These are phyloP conservation scores for Villa cingulata DNA, from an alignment of 2,888 invertebrate species.

Conservation along the genomic window DNA sequence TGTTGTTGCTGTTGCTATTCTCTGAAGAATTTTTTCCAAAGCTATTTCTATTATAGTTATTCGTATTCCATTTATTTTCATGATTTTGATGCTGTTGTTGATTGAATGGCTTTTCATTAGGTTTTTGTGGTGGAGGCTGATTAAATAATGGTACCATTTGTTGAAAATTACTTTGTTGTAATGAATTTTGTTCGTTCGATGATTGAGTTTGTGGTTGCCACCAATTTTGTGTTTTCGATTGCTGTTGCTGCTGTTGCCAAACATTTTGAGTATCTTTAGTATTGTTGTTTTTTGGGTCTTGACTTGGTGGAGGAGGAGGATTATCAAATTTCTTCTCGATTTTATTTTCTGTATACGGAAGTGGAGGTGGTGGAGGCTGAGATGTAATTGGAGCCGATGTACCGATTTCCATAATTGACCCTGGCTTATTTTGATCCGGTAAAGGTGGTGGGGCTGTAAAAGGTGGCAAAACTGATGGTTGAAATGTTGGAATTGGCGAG, in stretches of 20 bases:
- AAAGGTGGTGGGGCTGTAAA: background rate
- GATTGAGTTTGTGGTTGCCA: constrained; percentile 3
- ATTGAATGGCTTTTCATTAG: constrained; percentile 2
- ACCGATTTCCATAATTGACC: background rate
- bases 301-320: too few species aligned
- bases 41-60: too few species aligned
- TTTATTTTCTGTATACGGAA: constrained; percentile 6
- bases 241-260: background rate
- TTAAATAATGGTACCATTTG: too few species aligned
- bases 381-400: constrained; percentile 3
- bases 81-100: constrained; percentile 6
- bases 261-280: constrained; percentile 1
- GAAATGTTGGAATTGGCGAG: constrained; percentile 6
- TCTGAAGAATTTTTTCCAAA: too few species aligned
- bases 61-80: too few species aligned
- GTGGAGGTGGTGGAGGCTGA: constrained; percentile 10
- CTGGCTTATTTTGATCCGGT: background rate
- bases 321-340: too few species aligned
- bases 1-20: too few species aligned
- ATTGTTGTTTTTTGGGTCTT: background rate
- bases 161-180: too few species aligned
- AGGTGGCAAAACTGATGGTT: background rate
- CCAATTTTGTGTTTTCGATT: constrained; percentile 5
- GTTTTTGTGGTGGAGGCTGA: too few species aligned
- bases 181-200: background rate